A percentile compares a stretch with the other conserved stretches of the same genome.
Conservation (phyloP, 2,888 invertebrate genomes). For the Nemapogon koenigi region DNA sequence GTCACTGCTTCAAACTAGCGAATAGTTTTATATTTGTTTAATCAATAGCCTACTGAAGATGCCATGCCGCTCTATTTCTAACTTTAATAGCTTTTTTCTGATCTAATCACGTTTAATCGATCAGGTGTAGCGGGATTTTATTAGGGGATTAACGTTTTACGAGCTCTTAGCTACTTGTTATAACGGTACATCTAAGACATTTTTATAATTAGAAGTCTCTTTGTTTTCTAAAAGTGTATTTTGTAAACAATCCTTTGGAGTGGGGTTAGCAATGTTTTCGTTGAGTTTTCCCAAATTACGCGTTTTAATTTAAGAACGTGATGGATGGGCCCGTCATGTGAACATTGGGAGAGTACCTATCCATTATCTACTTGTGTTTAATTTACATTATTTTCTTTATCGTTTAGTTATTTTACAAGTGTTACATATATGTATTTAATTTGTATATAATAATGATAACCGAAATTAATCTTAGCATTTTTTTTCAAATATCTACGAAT, state of each 20-base stretch:
- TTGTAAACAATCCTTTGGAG: slow-evolving; percentile 36
- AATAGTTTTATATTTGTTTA: slow-evolving; percentile 63
- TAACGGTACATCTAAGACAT: not conserved
- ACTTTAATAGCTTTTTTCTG: slow-evolving; percentile 47
- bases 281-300: slow-evolving; percentile 48
- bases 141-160: slow-evolving; percentile 53
- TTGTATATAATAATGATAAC: too few relatives aligned
- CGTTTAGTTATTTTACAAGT: too few relatives aligned
- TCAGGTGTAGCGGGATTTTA: slow-evolving; percentile 55
- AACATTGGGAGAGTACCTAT: too few relatives aligned
- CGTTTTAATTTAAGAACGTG: slow-evolving; percentile 61
- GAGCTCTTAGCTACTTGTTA: slow-evolving; percentile 46
- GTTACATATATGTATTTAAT: too few relatives aligned
- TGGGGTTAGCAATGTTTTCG: slow-evolving; percentile 43
- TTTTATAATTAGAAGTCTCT: too few relatives aligned
- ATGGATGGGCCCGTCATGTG: slow-evolving; percentile 59
- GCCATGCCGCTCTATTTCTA: slow-evolving; percentile 47
- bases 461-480: too few relatives aligned
- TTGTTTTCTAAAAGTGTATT: too few relatives aligned
- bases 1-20: slow-evolving; percentile 55
- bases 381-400: too few relatives aligned
- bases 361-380: too few relatives aligned
- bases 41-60: slow-evolving; percentile 58
- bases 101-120: slow-evolving; percentile 35
- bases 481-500: too few relatives aligned